These are phyloP conservation scores for Rhea americana DNA, from an alignment of 2,113 vertebrate genomes.

Conservation along the genomic window DNA sequence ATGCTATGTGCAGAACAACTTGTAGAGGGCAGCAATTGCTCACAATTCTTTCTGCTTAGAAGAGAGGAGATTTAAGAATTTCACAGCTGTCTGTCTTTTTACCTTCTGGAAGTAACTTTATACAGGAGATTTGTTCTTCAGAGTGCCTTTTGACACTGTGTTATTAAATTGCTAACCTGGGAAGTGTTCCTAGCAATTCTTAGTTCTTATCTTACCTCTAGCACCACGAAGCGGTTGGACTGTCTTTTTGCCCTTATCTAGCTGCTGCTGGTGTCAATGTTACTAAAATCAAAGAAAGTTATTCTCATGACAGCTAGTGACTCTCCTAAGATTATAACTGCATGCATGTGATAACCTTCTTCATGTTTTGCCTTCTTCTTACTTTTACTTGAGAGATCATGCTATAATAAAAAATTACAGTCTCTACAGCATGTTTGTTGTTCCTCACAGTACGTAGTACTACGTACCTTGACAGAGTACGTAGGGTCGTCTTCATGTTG, in stretches of 20 bases:
- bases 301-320: neutral
- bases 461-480: neutral
- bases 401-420: neutral
- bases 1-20: slow-evolving; percentile 54
- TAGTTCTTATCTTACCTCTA: neutral
- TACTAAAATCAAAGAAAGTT: neutral
- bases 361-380: neutral
- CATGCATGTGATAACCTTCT: neutral
- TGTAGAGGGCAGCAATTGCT: slow-evolving; percentile 79
- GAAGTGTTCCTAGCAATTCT: neutral
- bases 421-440: neutral
- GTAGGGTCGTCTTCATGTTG: neutral
- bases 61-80: neutral
- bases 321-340: neutral
- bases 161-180: slow-evolving; percentile 23
- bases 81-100: neutral
- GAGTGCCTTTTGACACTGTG: slow-evolving; percentile 14
- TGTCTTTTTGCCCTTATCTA: neutral
- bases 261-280: neutral
- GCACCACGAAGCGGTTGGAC: neutral
- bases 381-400: neutral
- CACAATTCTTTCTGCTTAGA: neutral
- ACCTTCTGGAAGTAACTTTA: slow-evolving; percentile 20
- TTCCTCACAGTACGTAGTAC: neutral
- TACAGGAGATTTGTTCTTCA: slow-evolving; percentile 17